Conservation (phyloP, 2,797 vertebrate genomes). For the Centroberyx gerrardi region DNA sequence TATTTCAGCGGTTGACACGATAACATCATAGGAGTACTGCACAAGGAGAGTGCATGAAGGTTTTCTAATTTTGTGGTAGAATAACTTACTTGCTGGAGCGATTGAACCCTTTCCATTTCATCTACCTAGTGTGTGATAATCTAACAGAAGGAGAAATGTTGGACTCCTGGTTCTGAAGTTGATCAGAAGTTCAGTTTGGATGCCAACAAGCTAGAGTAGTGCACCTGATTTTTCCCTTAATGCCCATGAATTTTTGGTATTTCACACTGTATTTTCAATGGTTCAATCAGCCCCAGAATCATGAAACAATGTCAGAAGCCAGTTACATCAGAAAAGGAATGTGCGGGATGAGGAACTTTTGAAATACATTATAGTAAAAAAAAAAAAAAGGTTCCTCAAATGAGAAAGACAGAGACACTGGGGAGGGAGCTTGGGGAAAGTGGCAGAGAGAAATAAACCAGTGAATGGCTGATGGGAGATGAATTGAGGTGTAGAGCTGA, state of each 20-base stretch:
- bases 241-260: slow-evolving; percentile 35
- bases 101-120: not conserved
- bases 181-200: too few relatives aligned
- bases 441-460: slow-evolving; percentile 47
- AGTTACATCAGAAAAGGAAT: slow-evolving; percentile 53
- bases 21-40: not conserved
- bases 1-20: not conserved
- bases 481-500: slow-evolving; percentile 51
- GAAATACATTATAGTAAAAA: slow-evolving; percentile 24
- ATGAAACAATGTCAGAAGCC: slow-evolving; percentile 50
- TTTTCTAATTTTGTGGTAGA: not conserved
- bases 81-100: not conserved
- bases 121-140: not conserved
- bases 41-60: not conserved
- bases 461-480: slow-evolving; percentile 40
- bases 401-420: slow-evolving; percentile 34
- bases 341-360: slow-evolving; percentile 35
- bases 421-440: slow-evolving; percentile 33
- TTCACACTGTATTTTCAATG: slow-evolving; percentile 16
- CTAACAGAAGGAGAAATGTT: too few relatives aligned
- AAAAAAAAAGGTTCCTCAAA: slow-evolving; percentile 59
- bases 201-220: too few relatives aligned
- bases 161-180: too few relatives aligned
- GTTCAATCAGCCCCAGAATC: slow-evolving; percentile 39
- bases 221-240: not conserved